A percentile compares a stretch with the other conserved stretches of the same genome.
Conservation (phyloP, 2,888 invertebrate species). For the Exocentrus adspersus region DNA sequence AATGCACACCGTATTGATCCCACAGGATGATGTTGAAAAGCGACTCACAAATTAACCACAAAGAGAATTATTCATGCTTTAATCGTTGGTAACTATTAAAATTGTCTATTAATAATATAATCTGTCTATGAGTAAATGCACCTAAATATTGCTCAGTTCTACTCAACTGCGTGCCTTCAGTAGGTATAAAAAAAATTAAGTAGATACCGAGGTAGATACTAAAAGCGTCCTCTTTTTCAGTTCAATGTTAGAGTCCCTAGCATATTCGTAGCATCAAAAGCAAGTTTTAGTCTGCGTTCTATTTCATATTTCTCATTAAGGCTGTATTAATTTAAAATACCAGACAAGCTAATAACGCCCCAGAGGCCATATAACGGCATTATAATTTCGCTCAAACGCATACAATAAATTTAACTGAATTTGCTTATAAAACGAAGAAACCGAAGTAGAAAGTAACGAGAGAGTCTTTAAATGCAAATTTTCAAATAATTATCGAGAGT, state of each 20-base stretch:
- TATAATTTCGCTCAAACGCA: constrained; percentile 7
- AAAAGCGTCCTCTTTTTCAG: no score
- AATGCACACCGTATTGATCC: constrained; percentile 3
- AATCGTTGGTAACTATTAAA: no score
- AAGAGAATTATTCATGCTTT: constrained; percentile 19
- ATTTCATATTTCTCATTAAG: not conserved
- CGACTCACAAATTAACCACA: constrained; percentile 13
- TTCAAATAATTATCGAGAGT: constrained; percentile 28
- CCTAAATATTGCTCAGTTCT: no score
- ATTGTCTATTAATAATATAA: no score
- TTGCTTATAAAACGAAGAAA: constrained; percentile 19
- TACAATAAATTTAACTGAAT: constrained; percentile 18
- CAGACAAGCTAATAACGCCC: constrained; percentile 14
- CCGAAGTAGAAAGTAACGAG: constrained; percentile 10
- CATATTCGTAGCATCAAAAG: not conserved
- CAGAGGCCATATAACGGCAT: constrained; percentile 9
- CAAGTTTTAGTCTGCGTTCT: no score
- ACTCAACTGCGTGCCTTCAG: no score
- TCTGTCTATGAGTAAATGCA: no score
- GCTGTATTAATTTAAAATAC: constrained; percentile 16
- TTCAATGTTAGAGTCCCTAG: not conserved
- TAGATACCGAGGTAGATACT: no score
- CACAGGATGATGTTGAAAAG: constrained; percentile 8
- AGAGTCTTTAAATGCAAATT: constrained; percentile 29
- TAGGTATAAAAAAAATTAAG: no score